These are phyloP conservation scores for Chascanopsetta lugubris DNA, from an alignment of 2,113 vertebrate genomes.

Conservation along the genomic window DNA sequence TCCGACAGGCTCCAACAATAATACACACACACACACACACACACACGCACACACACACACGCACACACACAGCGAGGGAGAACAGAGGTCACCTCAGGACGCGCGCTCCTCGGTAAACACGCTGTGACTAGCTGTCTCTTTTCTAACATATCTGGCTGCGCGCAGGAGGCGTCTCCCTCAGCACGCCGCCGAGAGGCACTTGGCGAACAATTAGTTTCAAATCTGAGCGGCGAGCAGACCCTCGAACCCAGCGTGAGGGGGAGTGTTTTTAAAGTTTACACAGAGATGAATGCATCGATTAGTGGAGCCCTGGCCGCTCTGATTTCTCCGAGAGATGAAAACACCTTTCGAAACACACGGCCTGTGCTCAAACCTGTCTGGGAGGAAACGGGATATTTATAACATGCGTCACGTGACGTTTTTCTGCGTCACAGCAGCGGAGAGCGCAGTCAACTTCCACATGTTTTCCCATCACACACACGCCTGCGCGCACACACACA, in stretches of 20 bases:
- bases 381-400: too few relatives aligned
- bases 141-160: constrained; percentile 47
- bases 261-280: constrained; percentile 16
- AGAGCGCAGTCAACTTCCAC: too few relatives aligned
- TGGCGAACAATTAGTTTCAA: constrained; percentile 36
- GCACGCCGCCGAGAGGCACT: constrained; percentile 25
- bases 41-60: constrained; percentile 61
- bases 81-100: constrained; percentile 70
- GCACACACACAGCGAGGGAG: constrained; percentile 52
- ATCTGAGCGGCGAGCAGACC: constrained; percentile 23
- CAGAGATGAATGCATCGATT: constrained; percentile 1
- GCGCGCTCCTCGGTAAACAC: constrained; percentile 66
- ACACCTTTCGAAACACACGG: too few relatives aligned
- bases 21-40: constrained; percentile 62
- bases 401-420: too few relatives aligned
- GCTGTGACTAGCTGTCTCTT: constrained; percentile 63
- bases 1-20: constrained; percentile 71
- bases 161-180: constrained; percentile 39
- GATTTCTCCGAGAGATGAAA: not conserved
- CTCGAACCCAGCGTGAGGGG: constrained; percentile 9
- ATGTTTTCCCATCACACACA: too few relatives aligned
- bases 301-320: constrained; percentile 15
- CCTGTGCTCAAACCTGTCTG: too few relatives aligned
- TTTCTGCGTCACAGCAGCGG: too few relatives aligned
- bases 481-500: too few relatives aligned